A percentile compares a stretch with the other conserved stretches of the same genome.
These are phyloP conservation scores for Tympanoctomys barrerae DNA, from an alignment of 2,797 vertebrate genomes.

Conservation along the genomic window DNA sequence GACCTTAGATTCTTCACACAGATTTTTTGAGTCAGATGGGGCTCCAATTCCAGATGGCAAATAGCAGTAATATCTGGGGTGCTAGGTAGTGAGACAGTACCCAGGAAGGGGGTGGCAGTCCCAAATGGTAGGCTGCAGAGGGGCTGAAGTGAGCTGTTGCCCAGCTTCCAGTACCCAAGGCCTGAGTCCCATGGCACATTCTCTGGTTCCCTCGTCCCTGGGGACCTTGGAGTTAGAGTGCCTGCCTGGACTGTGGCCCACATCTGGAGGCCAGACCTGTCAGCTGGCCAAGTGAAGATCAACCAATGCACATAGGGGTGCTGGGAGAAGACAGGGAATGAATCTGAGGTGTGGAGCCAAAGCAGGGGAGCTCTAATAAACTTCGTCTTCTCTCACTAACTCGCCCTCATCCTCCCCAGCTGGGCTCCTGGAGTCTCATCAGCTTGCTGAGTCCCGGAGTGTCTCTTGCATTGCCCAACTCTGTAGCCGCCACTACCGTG, in stretches of 20 bases:
- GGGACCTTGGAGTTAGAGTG: accelerated
- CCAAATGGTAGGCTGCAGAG: accelerated
- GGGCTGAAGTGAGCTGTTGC: background rate
- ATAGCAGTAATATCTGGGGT: background rate
- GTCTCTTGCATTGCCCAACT: background rate
- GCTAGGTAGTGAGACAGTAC: accelerated
- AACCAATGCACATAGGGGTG: accelerated
- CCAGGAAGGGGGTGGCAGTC: background rate
- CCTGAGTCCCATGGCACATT: accelerated
- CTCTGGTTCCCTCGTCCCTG: accelerated
- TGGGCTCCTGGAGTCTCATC: background rate
- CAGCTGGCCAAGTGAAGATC: background rate
- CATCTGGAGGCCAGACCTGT: background rate
- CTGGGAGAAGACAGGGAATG: background rate
- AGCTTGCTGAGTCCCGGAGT: background rate
- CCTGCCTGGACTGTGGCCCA: background rate
- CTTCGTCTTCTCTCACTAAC: background rate
- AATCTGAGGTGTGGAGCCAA: background rate
- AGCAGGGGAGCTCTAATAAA: background rate
- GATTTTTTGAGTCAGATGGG: background rate
- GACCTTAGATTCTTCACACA: background rate
- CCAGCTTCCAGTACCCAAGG: background rate
- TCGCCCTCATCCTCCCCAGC: background rate
- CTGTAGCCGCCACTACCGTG: background rate
- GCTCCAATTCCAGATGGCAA: background rate